These are phyloP conservation scores for Typhlomys cinereus DNA, from an alignment of 2,113 vertebrate species.

Conservation along the genomic window DNA sequence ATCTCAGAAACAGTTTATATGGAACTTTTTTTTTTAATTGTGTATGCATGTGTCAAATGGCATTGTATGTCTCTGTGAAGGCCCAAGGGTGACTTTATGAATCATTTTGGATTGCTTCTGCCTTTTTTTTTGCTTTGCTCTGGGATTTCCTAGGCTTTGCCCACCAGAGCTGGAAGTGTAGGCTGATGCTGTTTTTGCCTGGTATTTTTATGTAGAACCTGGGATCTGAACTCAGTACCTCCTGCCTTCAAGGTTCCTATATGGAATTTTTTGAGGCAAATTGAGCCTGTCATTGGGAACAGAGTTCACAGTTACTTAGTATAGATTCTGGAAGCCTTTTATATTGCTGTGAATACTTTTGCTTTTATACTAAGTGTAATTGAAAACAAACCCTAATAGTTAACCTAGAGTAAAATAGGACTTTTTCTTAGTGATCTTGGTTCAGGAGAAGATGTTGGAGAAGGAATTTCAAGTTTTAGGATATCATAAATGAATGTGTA, in stretches of 20 bases:
- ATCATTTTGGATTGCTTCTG: too few relatives aligned
- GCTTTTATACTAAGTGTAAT: constrained; percentile 1
- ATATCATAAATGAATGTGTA: constrained; percentile 42
- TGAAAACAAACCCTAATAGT: constrained; percentile 34
- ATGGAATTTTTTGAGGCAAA: neutral
- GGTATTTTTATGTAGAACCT: too few relatives aligned
- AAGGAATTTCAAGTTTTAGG: constrained; percentile 7
- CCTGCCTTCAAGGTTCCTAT: too few relatives aligned
- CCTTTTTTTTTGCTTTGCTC: too few relatives aligned
- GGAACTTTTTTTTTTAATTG: neutral
- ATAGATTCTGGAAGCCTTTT: neutral
- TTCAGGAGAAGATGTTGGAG: constrained; percentile 55
- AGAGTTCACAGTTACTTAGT: neutral
- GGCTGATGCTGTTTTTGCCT: too few relatives aligned
- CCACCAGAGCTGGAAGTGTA: too few relatives aligned
- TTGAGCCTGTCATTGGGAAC: neutral
- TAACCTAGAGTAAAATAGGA: neutral
- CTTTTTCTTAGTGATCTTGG: neutral
- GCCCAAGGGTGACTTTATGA: too few relatives aligned
- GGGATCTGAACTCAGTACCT: too few relatives aligned
- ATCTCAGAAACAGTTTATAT: neutral
- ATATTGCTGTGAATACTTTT: neutral
- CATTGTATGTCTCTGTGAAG: too few relatives aligned
- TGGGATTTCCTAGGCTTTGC: too few relatives aligned
- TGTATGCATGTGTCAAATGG: too few relatives aligned